Percentiles rank a stretch among this genome's conserved stretches.
Evolutionary conservation across 1,140 invertebrate species (phyloP).

Genomic region (Chrysoperla carnea): DNA sequence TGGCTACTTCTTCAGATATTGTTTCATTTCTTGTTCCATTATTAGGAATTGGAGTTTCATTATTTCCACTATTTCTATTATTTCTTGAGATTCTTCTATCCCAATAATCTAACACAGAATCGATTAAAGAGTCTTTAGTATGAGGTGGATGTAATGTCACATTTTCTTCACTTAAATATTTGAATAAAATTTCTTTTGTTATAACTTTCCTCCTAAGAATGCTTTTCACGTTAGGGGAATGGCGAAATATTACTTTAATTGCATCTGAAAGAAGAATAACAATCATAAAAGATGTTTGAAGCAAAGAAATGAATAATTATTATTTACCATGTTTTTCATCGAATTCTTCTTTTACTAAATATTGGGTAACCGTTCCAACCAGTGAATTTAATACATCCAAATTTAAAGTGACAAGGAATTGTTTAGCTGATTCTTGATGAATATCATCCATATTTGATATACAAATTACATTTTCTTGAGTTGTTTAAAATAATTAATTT

Average conservation of each 20-base stretch:
- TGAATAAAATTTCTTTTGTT: conserved; percentile 25
- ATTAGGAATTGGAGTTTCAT: neutral
- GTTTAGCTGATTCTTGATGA: too few relatives aligned
- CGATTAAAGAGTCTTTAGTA: conserved; percentile 26
- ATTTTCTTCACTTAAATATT: conserved; percentile 23
- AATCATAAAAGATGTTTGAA: conserved; percentile 1
- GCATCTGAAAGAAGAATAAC: conserved; percentile 25
- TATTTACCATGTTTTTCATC: conserved; percentile 11
- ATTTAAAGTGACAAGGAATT: too few relatives aligned
- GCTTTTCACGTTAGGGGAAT: conserved; percentile 19
- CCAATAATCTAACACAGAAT: conserved; percentile 24
- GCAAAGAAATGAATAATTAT: neutral
- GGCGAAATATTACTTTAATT: conserved; percentile 21
- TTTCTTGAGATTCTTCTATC: conserved; percentile 5
- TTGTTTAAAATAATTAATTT: too few relatives aligned
- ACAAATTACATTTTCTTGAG: too few relatives aligned
- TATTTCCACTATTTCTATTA: neutral
- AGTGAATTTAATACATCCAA: conserved; percentile 11
- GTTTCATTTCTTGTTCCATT: conserved; percentile 3
- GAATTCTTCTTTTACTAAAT: conserved; percentile 14
- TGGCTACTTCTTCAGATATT: neutral
- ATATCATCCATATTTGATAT: too few relatives aligned
- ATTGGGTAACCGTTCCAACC: conserved; percentile 16
- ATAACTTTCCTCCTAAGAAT: conserved; percentile 25
- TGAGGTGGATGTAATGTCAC: conserved; percentile 19